Conservation (phyloP, 2,113 vertebrate species). For the Amblyopsis rosae region DNA sequence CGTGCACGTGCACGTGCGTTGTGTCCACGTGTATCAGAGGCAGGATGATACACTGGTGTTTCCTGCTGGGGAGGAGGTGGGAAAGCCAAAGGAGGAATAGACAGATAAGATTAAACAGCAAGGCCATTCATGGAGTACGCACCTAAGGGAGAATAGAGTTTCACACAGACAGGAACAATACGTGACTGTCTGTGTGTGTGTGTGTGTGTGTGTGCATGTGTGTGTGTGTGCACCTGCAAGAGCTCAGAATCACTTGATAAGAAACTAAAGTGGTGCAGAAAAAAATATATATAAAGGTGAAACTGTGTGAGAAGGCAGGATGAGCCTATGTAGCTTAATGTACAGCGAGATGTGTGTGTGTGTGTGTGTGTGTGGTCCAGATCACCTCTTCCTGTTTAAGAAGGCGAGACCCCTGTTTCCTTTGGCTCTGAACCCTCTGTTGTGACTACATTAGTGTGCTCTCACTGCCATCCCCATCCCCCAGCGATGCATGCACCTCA, state of each 20-base stretch:
- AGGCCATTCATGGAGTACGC: no score
- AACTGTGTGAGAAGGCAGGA: constrained; percentile 26
- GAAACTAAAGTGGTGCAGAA: constrained; percentile 31
- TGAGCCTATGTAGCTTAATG: constrained; percentile 28
- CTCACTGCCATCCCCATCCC: constrained; percentile 18
- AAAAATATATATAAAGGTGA: not conserved
- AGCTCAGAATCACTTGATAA: constrained; percentile 29
- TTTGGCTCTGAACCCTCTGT: constrained; percentile 87
- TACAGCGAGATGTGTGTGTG: constrained; percentile 56
- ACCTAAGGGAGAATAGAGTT: no score
- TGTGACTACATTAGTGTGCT: constrained; percentile 86
- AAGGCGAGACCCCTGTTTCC: constrained; percentile 85
- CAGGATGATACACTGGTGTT: no score
- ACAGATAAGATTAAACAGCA: no score
- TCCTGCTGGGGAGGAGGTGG: no score
- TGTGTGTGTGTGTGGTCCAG: constrained; percentile 60
- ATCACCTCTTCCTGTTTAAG: constrained; percentile 83
- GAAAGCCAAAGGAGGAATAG: no score
- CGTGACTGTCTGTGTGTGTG: not conserved
- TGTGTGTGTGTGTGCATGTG: constrained; percentile 1
- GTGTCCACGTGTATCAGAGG: not conserved
- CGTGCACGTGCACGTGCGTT: not conserved
- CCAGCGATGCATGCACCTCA: constrained; percentile 1
- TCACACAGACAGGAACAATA: constrained; percentile 16
- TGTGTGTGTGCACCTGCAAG: not conserved